Evolutionary conservation across 2,113 vertebrate genomes (phyloP), one percentile per base, ranked within the genome.

Genomic region (Taxidea taxus): DNA sequence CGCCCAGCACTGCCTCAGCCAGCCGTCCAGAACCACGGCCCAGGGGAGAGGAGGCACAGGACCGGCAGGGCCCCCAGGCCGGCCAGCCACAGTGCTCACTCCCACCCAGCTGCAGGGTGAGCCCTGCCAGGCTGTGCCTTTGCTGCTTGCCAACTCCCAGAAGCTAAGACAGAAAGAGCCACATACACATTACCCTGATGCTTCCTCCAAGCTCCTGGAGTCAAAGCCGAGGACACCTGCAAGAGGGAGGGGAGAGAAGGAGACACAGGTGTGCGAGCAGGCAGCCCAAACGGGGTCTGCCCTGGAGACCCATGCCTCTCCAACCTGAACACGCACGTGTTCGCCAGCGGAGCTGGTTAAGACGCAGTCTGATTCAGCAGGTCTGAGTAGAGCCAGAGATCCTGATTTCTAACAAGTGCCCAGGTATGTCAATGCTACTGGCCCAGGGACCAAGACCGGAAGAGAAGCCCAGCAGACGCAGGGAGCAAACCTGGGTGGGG

Each of bases 281-380:
- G 31, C 27, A 13, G 34, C 62, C 31, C 3, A 25, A 31, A 44
- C 2, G 27, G 64, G 10, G 25, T 0, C 11, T 4, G 27, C 25
- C 64, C 82, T 31, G 2, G 15, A 83, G 11, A 25, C 31, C 29
- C 0, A 0, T 0, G 25, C 68, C 70, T 44, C 82, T 11, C 70
- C n/a, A 13, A 49, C 60, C 20, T 4, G 0, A 14, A 6, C 0
- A 3, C 20, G 25, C 7, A 1, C 0, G 0, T 2, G 78, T 44
- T 64, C 42, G 0, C 4, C 58, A 4, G 4, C 29, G 11, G 14
- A n/a, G 27, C 56, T 49, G 15, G 27, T 47, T 58, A 51, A 54
- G 20, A 51, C 2, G 21, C 13, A 47, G 47, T 14, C 14, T 49
- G 47, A 23, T 12, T 70, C 16, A 42, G 81, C 20, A 3, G 72